Evolutionary conservation across 1,140 invertebrate genomes (phyloP).

Genomic region (Eriosoma lanigerum): DNA sequence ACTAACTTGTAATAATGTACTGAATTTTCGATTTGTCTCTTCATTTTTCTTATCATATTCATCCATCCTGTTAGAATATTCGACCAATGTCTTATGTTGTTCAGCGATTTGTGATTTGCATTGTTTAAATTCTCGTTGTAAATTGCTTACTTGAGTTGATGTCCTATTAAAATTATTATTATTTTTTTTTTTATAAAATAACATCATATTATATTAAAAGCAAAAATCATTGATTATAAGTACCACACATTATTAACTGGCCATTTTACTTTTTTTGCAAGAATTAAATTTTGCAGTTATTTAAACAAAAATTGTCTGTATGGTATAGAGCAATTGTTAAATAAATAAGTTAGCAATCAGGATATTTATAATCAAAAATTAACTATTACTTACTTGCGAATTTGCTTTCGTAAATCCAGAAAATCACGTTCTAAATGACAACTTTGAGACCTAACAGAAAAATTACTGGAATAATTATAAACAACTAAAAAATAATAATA

Average conservation of each 20-base stretch:
- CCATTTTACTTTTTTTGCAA: too few species aligned
- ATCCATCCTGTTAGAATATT: slow-evolving; percentile 78
- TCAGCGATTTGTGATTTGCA: slow-evolving; percentile 79
- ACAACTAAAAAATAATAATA: too few species aligned
- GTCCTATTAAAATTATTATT: slow-evolving; percentile 18
- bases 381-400: slow-evolving; percentile 31
- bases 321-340: too few species aligned
- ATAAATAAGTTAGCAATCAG: too few species aligned
- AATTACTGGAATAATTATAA: too few species aligned
- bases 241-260: too few species aligned
- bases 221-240: too few species aligned
- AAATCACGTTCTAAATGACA: slow-evolving; percentile 45
- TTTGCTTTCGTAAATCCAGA: slow-evolving; percentile 36
- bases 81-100: slow-evolving; percentile 80
- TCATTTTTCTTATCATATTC: slow-evolving; percentile 89
- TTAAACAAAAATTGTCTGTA: too few species aligned
- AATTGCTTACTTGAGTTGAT: slow-evolving; percentile 52
- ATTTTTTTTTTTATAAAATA: too few species aligned
- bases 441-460: slow-evolving; percentile 38
- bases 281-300: too few species aligned
- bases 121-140: slow-evolving; percentile 73
- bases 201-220: too few species aligned
- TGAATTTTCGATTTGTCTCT: slow-evolving; percentile 82
- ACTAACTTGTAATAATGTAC: slow-evolving; percentile 77
- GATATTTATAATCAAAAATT: not conserved